These are phyloP conservation scores for Noctua fimbriata DNA, from an alignment of 2,888 invertebrate genomes.

Conservation along the genomic window DNA sequence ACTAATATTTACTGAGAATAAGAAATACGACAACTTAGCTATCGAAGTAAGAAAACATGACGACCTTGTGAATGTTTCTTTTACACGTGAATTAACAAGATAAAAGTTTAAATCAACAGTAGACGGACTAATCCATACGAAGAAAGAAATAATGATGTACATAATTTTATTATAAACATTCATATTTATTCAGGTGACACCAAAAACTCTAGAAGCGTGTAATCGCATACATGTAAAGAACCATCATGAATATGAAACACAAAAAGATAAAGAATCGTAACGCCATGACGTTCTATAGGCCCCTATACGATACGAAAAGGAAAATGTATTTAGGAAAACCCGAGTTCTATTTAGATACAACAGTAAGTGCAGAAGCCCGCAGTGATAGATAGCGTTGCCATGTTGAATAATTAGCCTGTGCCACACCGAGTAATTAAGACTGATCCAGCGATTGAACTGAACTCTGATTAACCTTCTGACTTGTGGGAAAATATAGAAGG, in stretches of 20 bases:
- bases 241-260: slow-evolving; percentile 18
- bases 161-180: not conserved
- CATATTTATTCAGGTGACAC: slow-evolving; percentile 12
- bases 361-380: slow-evolving; percentile 20
- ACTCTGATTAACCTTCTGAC: slow-evolving; percentile 44
- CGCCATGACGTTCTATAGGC: not conserved
- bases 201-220: slow-evolving; percentile 27
- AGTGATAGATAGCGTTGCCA: slow-evolving; percentile 36
- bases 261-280: slow-evolving; percentile 28
- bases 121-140: not conserved
- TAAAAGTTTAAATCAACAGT: slow-evolving; percentile 38
- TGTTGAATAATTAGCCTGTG: slow-evolving; percentile 47
- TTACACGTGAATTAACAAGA: slow-evolving; percentile 48
- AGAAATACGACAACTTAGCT: slow-evolving; percentile 24
- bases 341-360: slow-evolving; percentile 28
- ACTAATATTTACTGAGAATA: slow-evolving; percentile 21
- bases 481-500: slow-evolving; percentile 47
- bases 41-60: slow-evolving; percentile 25
- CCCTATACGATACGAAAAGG: slow-evolving; percentile 28
- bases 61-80: slow-evolving; percentile 39
- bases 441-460: slow-evolving; percentile 52
- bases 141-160: slow-evolving; percentile 13
- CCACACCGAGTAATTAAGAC: slow-evolving; percentile 47
- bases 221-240: slow-evolving; percentile 3
- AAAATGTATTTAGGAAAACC: slow-evolving; percentile 22